A percentile compares a stretch with the other conserved stretches of the same genome.
These are phyloP conservation scores for Prenolepis imparis DNA, from an alignment of 2,888 invertebrate species.

Conservation along the genomic window DNA sequence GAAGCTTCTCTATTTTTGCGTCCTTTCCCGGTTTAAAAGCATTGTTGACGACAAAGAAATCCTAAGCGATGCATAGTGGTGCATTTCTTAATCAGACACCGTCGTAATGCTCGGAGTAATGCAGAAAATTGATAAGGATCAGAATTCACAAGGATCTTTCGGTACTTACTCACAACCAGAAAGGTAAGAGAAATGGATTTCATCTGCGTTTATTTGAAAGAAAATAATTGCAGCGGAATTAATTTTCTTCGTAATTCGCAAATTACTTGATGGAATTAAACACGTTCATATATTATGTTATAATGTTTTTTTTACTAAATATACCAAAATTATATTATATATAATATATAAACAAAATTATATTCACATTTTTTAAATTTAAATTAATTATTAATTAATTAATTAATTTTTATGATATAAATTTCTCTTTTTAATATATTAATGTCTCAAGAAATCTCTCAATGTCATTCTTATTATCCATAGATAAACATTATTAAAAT, in stretches of 20 bases:
- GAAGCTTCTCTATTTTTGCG: background rate
- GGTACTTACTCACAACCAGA: background rate
- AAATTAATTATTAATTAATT: no score
- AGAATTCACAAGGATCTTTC: conserved; percentile 6
- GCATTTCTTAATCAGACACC: conserved; percentile 9
- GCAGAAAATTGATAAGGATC: conserved; percentile 28
- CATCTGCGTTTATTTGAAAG: background rate
- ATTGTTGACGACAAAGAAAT: background rate
- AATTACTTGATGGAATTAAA: background rate
- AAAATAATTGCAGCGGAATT: background rate
- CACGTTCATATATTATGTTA: background rate
- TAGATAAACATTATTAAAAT: no score
- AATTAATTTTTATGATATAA: no score
- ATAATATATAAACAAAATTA: background rate
- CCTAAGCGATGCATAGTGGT: conserved; percentile 7
- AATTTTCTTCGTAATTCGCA: conserved; percentile 8
- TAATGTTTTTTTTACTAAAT: background rate
- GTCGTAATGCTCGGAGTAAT: conserved; percentile 1
- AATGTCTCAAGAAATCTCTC: no score
- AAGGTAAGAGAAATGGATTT: background rate
- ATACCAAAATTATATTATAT: background rate
- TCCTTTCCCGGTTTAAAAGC: conserved; percentile 3
- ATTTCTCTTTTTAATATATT: no score
- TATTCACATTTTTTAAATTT: no score
- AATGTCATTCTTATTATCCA: no score